These are phyloP conservation scores for Parnassius smintheus DNA, from an alignment of 2,888 invertebrate genomes.

Conservation along the genomic window DNA sequence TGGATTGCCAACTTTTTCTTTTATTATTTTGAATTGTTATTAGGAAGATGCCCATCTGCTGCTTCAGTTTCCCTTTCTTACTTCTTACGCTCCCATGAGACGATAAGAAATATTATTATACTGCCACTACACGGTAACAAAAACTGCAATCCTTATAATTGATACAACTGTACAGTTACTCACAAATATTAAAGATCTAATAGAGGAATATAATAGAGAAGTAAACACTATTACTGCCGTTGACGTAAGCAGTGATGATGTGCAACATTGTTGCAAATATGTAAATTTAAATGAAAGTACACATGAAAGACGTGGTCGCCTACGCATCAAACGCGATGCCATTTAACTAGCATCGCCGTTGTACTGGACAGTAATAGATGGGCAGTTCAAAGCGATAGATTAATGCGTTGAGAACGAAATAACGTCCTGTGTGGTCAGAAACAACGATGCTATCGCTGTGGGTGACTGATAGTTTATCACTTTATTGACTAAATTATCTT, in stretches of 20 bases:
- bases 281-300: background rate
- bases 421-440: slow-evolving; percentile 23
- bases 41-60: no score
- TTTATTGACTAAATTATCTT: slow-evolving; percentile 17
- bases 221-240: background rate
- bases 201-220: no score
- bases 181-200: no score
- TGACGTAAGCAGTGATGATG: background rate
- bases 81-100: no score
- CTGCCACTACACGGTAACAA: no score
- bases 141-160: no score
- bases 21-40: no score
- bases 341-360: slow-evolving; percentile 7
- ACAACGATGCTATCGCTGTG: slow-evolving; percentile 14
- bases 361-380: slow-evolving; percentile 16
- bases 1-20: no score
- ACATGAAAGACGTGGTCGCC: slow-evolving; percentile 9
- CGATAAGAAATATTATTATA: no score
- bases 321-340: slow-evolving; percentile 10
- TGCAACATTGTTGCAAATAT: slow-evolving; percentile 13
- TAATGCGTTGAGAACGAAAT: slow-evolving; percentile 11
- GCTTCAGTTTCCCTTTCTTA: no score
- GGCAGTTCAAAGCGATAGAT: slow-evolving; percentile 9
- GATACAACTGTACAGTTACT: no score
- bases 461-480: slow-evolving; percentile 20